Evolutionary conservation across 2,888 invertebrate species (phyloP), one percentile per base, ranked within the genome.

Genomic region (Brachypalpus laphriformis): DNA sequence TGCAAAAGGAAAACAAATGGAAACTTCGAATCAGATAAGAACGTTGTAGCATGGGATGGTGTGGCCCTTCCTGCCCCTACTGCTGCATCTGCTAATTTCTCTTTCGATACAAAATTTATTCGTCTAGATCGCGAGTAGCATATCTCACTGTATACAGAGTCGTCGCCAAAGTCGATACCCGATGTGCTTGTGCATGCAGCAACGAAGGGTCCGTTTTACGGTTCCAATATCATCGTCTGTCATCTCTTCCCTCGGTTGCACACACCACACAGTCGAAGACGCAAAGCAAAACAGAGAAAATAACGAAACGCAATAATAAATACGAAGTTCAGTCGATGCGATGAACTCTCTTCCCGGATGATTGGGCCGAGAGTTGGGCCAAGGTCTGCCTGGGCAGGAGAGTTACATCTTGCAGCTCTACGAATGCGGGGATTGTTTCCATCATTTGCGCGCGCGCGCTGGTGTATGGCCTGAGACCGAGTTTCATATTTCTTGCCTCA

Each of bases 141-240:
- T 80, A 81, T 75, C 65, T 81, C 75, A 78, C 83, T 80, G 78
- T 18, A 14, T 1, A 20, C 34, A 56, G 61, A 31, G 31, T 31
- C 31, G 31, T 66, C 63, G 63, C 70, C 70, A 59, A 65, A 56
- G 71, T 40, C 49, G 68, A 31, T 45, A 34, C 28, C 34, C 47
- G 42, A 28, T 49, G 65, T 65, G 20, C 40, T 47, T 49, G 37
- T 47, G 20, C 31, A 47, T 56, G 51, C 31, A 70, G 22, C 7
- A 14, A 6, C 42, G 57, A 72, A 80, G 80, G 80, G 78, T 78
- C 20, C 68, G 63, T 61, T 63, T 77, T 72, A 59, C 78, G 72
- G 68, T 70, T 65, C 71, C 71, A 85, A 85, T 85, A 85, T 85
- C 81, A 76, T 76, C 71, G 75, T 85, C 85, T 81, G 81, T 76